Evolutionary conservation across 1,140 invertebrate species (phyloP).

Genomic region (Camponotus vicinus): DNA sequence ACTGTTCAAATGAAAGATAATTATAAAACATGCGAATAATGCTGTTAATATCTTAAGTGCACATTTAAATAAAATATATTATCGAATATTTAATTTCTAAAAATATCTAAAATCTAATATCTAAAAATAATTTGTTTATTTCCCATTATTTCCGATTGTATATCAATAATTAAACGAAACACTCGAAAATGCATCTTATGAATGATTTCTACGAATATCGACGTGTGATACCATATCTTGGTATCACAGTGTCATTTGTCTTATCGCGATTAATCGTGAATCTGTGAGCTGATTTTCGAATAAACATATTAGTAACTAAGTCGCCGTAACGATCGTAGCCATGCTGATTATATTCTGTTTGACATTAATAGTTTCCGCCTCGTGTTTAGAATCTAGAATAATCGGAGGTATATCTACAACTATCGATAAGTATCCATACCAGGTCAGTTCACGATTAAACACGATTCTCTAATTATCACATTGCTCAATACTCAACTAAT

Average conservation of each 20-base stretch:
- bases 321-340: neutral
- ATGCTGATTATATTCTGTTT: conserved; percentile 51
- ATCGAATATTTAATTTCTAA: neutral
- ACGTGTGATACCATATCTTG: conserved; percentile 23
- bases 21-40: neutral
- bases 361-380: neutral
- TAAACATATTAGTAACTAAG: conserved; percentile 32
- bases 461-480: neutral
- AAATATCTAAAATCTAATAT: too few species aligned
- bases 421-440: conserved; percentile 64
- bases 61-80: neutral
- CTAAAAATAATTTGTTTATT: neutral
- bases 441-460: conserved; percentile 62
- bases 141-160: neutral
- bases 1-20: neutral
- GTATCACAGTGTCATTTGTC: conserved; percentile 33
- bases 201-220: conserved; percentile 19
- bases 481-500: neutral
- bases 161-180: neutral
- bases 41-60: neutral
- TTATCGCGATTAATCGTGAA: conserved; percentile 51
- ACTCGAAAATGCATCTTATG: neutral
- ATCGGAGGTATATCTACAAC: conserved; percentile 45
- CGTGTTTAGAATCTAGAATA: conserved; percentile 24
- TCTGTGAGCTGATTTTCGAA: neutral